Conservation (phyloP, 2,797 vertebrate genomes). For the Sebastes oblongus region DNA sequence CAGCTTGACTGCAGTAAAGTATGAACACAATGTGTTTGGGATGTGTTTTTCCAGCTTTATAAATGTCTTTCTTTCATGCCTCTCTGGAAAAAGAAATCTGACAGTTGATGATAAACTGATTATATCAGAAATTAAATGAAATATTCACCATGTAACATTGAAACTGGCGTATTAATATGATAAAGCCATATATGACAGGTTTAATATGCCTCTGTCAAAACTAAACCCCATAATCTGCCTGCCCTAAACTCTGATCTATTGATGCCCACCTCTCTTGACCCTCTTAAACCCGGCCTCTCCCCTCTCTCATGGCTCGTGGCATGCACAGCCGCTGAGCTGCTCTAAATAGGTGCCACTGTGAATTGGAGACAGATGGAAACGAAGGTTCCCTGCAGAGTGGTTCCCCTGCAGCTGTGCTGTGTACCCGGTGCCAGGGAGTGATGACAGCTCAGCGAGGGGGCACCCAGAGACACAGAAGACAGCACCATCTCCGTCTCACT, state of each 20-base stretch:
- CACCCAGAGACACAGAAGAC: conserved; percentile 67
- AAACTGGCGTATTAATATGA: not conserved
- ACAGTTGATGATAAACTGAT: conserved; percentile 19
- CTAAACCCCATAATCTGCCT: not conserved
- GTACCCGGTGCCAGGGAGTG: conserved; percentile 77
- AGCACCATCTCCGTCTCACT: conserved; percentile 42
- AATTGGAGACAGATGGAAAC: conserved; percentile 85
- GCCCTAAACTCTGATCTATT: conserved; percentile 12
- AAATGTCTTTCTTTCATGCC: not conserved
- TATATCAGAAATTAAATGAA: conserved; percentile 5
- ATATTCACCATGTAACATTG: not conserved
- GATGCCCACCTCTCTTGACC: conserved; percentile 50
- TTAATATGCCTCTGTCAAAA: conserved; percentile 6
- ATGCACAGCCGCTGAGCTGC: conserved; percentile 73
- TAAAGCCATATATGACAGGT: not conserved
- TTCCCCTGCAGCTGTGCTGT: conserved; percentile 85
- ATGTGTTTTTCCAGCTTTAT: not conserved
- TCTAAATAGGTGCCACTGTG: conserved; percentile 81
- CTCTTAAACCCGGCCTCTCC: conserved; percentile 41
- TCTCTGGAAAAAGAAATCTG: not conserved
- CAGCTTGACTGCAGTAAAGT: not conserved
- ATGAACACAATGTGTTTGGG: not conserved
- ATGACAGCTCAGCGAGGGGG: conserved; percentile 79
- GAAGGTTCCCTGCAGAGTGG: conserved; percentile 78
- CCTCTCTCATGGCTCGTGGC: conserved; percentile 64